These are phyloP conservation scores for Vesta saturnalis DNA, from an alignment of 2,888 invertebrate genomes.

Conservation along the genomic window DNA sequence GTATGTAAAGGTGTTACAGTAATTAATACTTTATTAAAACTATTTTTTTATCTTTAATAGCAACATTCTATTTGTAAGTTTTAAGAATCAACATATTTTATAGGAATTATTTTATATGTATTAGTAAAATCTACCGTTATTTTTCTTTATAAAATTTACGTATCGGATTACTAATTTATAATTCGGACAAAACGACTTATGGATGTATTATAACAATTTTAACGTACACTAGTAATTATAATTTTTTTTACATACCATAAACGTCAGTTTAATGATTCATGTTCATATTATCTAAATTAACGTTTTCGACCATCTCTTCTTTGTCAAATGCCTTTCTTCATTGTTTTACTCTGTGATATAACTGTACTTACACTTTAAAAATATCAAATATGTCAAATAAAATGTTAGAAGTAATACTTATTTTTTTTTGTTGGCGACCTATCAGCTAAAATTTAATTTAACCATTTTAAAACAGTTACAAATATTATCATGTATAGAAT, in stretches of 20 bases:
- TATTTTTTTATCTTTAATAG: neutral
- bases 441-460: no score
- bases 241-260: no score
- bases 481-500: no score
- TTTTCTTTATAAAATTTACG: no score
- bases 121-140: no score
- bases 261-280: neutral
- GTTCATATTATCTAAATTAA: slow-evolving; percentile 14
- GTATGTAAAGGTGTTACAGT: neutral
- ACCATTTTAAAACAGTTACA: no score
- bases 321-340: slow-evolving; percentile 44
- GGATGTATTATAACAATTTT: slow-evolving; percentile 23
- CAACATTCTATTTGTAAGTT: neutral
- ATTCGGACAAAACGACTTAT: slow-evolving; percentile 44
- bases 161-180: neutral
- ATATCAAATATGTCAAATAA: slow-evolving; percentile 33
- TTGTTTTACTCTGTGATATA: slow-evolving; percentile 49
- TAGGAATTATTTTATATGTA: no score
- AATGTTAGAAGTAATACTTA: slow-evolving; percentile 22
- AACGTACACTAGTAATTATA: slow-evolving; percentile 27
- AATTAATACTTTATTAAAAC: neutral
- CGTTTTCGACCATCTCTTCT: slow-evolving; percentile 40
- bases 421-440: no score
- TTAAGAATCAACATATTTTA: neutral
- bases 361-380: slow-evolving; percentile 43